Base-by-base conservation (phyloP, 2,797 vertebrate genomes). In the Tokudaia muenninki region DNA sequence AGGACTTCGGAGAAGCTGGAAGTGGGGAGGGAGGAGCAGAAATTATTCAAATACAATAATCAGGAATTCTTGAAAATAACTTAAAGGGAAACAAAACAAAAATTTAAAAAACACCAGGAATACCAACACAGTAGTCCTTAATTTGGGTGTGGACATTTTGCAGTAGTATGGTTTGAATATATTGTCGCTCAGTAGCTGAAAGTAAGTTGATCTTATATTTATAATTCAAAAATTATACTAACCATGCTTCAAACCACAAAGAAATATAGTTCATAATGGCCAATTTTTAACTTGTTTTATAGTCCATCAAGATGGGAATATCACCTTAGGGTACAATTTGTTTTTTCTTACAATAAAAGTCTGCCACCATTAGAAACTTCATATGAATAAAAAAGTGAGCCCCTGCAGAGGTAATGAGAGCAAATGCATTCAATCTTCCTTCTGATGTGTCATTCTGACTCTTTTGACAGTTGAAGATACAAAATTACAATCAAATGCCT, bases 341-440 rank as follows among this genome's bases (percentile, higher is more conserved):
- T 97, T 96, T 79, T 97, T 97, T 86, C 94, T 97, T 94, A 97
- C 95, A 96, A 98, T 97, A 96, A 97, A 97, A 97, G 95, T 95
- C 97, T 95, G 86, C 70, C 37, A 82, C 77, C 72, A 98, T 97
- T 98, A 94, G 82, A 97, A 92, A 22, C 88, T n/a, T 79, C 59
- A 81, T 94, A 97, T 95, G 94, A 83, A 96, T 89, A 98, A 97
- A 90, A n/a, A 91, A 90, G 47, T 22, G 94, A 94, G 29, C 65
- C 34, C 94, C 96, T 87, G 24, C 95, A 91, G 44, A 94, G 34
- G 95, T 89, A 83, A 93, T 92, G 65, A 97, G 97, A 97, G 55
- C 50, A 98, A 98, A 96, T 7, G 0, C 92, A 50, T 91, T 96
- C 81, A 90, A 10, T 44, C 97, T 50, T 94, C 34, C 9, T 77